phyloP scores from a whole-genome alignment of 2,797 vertebrate genomes.

The Glyptemys insculpta region DNA sequence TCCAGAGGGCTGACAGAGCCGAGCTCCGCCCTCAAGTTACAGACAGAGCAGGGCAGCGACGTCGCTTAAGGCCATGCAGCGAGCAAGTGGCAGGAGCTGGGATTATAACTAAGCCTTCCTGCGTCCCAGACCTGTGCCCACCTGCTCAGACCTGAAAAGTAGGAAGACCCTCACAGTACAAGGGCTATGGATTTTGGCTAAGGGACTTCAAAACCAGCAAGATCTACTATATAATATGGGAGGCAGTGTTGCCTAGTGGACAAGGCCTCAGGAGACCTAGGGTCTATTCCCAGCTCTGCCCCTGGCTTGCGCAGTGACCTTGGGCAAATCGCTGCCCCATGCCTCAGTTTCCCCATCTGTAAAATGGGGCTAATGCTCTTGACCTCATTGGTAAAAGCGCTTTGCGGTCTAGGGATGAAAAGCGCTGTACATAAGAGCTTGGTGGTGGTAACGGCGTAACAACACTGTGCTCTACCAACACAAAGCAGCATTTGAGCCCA shows the following conservation, averaged over 20 bases:
- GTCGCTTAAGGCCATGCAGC: neutral
- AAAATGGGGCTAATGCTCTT: neutral
- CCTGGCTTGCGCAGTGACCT: no score
- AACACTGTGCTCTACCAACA: no score
- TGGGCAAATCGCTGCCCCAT: accelerated
- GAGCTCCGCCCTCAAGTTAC: neutral
- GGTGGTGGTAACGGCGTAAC: no score
- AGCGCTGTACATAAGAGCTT: no score
- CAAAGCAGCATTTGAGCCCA: no score
- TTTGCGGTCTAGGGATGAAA: neutral
- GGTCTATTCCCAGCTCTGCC: no score
- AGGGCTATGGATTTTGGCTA: neutral
- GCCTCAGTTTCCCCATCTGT: neutral
- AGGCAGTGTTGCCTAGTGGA: neutral
- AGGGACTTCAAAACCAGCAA: neutral
- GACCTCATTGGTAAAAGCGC: neutral
- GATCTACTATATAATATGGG: neutral
- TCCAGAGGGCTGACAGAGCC: neutral
- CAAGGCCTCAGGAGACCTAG: no score
- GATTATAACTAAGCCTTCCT: neutral
- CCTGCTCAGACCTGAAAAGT: neutral
- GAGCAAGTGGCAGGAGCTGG: neutral
- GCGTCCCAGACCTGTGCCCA: neutral
- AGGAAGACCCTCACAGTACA: neutral
- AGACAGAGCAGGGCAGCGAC: neutral